These are phyloP conservation scores for Papilio protenor DNA, from an alignment of 2,888 invertebrate genomes.

Conservation along the genomic window DNA sequence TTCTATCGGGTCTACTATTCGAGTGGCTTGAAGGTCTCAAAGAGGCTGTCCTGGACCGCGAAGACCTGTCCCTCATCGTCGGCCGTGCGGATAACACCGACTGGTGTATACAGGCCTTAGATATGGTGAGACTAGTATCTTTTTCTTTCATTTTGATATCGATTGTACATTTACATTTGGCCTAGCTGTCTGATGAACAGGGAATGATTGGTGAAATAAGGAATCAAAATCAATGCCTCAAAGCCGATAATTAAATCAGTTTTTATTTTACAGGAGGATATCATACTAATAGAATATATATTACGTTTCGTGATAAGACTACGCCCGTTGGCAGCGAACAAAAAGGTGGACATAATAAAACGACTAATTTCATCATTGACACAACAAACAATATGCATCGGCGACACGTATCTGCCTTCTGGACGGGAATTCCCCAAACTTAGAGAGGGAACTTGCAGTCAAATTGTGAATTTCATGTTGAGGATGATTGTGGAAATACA, in stretches of 20 bases:
- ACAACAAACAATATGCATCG: conserved; percentile 84
- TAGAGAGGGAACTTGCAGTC: conserved; percentile 83
- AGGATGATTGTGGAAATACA: conserved; percentile 79
- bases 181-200: no score
- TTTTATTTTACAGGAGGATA: conserved; percentile 83
- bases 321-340: conserved; percentile 85
- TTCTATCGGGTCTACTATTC: conserved; percentile 87
- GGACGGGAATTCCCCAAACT: conserved; percentile 76
- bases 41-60: conserved; percentile 86
- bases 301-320: conserved; percentile 88
- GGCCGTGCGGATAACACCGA: conserved; percentile 85
- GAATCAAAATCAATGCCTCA: neutral
- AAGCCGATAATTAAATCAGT: neutral
- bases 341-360: conserved; percentile 85
- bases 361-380: conserved; percentile 87
- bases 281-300: conserved; percentile 89
- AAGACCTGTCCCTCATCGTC: conserved; percentile 88
- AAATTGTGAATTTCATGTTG: conserved; percentile 81
- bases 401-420: conserved; percentile 69
- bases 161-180: no score
- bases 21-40: conserved; percentile 92
- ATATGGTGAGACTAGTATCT: conserved; percentile 67
- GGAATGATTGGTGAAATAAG: neutral
- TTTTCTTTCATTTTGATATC: no score
- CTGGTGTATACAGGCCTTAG: conserved; percentile 84